Evolutionary conservation across 1,140 invertebrate genomes (phyloP).

Genomic region (Apolygus lucorum): DNA sequence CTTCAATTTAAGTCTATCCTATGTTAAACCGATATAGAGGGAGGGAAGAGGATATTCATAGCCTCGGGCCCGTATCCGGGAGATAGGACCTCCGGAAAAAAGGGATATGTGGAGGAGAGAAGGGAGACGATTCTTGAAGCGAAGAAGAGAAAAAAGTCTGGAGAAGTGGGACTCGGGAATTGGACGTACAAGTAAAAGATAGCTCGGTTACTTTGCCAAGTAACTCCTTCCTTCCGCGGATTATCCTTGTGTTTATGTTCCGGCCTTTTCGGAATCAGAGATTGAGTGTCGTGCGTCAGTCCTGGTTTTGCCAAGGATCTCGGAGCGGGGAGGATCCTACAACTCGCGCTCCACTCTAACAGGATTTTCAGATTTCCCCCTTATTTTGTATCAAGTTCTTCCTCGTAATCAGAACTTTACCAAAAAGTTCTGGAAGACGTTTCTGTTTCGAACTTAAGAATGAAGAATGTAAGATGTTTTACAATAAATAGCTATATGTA

Average conservation of each 20-base stretch:
- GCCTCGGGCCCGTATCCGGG: background rate
- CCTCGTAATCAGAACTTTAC: too few relatives aligned
- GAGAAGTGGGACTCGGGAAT: conserved; percentile 4
- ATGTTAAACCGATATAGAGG: background rate
- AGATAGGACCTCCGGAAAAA: background rate
- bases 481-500: too few relatives aligned
- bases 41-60: background rate
- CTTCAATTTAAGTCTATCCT: background rate
- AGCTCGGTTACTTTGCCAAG: conserved; percentile 9
- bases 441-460: too few relatives aligned
- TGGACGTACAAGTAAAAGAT: conserved; percentile 8
- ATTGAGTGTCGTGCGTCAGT: conserved; percentile 9
- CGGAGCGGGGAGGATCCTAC: too few relatives aligned
- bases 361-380: too few relatives aligned
- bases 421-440: too few relatives aligned
- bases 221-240: conserved; percentile 6
- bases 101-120: background rate
- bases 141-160: background rate
- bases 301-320: background rate
- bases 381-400: too few relatives aligned
- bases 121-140: background rate
- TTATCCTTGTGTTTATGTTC: conserved; percentile 3
- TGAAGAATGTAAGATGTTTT: too few relatives aligned
- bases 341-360: too few relatives aligned
- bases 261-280: conserved; percentile 1